phyloP scores from a whole-genome alignment of 2,888 invertebrate species.

The Baccha elongata region DNA sequence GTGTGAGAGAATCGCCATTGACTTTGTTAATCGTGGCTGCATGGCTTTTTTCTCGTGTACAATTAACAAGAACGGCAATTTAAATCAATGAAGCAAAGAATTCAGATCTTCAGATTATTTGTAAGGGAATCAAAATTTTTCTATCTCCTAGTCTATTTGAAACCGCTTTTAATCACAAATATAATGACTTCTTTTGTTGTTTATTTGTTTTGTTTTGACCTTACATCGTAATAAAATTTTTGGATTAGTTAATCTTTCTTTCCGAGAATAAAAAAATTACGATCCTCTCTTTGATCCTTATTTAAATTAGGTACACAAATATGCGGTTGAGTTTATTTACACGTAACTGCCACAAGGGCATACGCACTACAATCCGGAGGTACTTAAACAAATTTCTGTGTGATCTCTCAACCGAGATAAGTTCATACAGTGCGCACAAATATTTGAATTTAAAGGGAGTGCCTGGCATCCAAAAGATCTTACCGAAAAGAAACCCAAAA shows the following conservation, averaged over 20 bases:
- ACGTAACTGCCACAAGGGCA: not conserved
- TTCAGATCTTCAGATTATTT: too few species aligned
- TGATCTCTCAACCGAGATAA: constrained; percentile 53
- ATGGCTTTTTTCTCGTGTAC: too few species aligned
- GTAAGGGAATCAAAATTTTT: too few species aligned
- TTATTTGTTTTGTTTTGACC: too few species aligned
- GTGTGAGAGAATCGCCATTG: too few species aligned
- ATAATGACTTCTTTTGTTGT: too few species aligned
- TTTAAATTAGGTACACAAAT: constrained; percentile 46
- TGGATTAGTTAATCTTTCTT: not conserved
- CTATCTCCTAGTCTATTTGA: too few species aligned
- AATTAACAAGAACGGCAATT: too few species aligned
- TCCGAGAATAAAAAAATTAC: constrained; percentile 45
- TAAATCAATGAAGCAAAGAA: too few species aligned
- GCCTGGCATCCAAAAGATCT: constrained; percentile 39
- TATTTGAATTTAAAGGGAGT: constrained; percentile 66
- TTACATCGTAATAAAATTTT: not conserved
- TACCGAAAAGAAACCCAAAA: constrained; percentile 47
- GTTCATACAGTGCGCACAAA: constrained; percentile 41
- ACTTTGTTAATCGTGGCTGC: too few species aligned
- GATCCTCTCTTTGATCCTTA: constrained; percentile 49
- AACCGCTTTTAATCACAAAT: too few species aligned
- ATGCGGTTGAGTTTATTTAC: constrained; percentile 14
- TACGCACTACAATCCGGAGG: constrained; percentile 5
- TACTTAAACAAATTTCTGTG: constrained; percentile 50